Conservation (phyloP, 1,140 invertebrate species). For the Tribolium madens region DNA sequence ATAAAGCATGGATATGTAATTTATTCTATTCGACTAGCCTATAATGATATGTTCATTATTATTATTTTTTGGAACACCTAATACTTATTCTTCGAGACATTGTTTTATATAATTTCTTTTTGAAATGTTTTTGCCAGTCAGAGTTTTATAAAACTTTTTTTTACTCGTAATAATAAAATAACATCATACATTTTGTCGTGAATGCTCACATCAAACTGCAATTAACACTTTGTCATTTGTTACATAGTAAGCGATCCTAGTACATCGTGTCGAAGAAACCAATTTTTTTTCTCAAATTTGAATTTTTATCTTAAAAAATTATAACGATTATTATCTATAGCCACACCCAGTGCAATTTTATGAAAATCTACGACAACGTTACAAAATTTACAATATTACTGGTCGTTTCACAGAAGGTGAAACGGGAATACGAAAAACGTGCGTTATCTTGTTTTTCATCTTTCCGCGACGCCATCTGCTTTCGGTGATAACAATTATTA, state of each 20-base stretch:
- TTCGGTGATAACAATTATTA: constrained; percentile 42
- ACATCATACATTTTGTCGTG: constrained; percentile 26
- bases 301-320: constrained; percentile 27
- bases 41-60: constrained; percentile 56
- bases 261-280: constrained; percentile 41
- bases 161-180: constrained; percentile 17
- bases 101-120: constrained; percentile 16
- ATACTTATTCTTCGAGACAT: constrained; percentile 43
- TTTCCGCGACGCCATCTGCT: constrained; percentile 18
- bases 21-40: constrained; percentile 49
- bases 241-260: constrained; percentile 8
- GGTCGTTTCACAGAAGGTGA: constrained; percentile 40
- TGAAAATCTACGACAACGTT: constrained; percentile 55
- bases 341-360: constrained; percentile 51
- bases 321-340: constrained; percentile 47
- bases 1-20: constrained; percentile 54
- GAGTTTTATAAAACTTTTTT: constrained; percentile 38
- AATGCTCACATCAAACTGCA: constrained; percentile 40
- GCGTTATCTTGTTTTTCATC: constrained; percentile 8
- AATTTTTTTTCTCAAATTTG: constrained; percentile 25
- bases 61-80: constrained; percentile 55
- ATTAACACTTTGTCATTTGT: constrained; percentile 16
- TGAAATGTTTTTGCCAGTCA: constrained; percentile 42
- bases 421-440: constrained; percentile 5
- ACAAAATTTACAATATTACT: constrained; percentile 59